These are phyloP conservation scores for Nerophis lumbriciformis DNA, from an alignment of 2,113 vertebrate genomes.

Conservation along the genomic window DNA sequence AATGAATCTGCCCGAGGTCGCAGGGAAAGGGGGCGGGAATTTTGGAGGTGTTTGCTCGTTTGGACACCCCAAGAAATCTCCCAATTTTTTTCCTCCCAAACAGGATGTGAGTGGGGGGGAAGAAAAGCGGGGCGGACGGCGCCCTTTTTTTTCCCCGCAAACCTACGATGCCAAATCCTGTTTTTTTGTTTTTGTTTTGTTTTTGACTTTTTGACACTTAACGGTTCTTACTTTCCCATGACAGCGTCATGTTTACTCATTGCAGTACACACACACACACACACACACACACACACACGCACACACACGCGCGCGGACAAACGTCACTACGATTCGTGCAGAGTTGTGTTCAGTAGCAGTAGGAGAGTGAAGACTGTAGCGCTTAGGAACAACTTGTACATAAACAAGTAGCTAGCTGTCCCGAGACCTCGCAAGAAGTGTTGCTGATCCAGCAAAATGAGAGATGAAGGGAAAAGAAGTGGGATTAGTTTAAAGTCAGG, in stretches of 20 bases:
- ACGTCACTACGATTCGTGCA: conserved; percentile 39
- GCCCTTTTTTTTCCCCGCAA: conserved; percentile 69
- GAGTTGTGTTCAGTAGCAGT: conserved; percentile 36
- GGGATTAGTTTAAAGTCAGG: background rate
- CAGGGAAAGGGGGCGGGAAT: conserved; percentile 43
- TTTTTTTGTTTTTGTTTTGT: conserved; percentile 29
- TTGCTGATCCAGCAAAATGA: conserved; percentile 6
- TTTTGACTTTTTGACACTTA: conserved; percentile 70
- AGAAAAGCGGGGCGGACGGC: conserved; percentile 74
- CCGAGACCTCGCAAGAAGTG: conserved; percentile 46
- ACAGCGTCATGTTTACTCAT: conserved; percentile 61
- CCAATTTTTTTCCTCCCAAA: conserved; percentile 84
- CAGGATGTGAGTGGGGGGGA: conserved; percentile 68
- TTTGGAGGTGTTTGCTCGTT: conserved; percentile 47
- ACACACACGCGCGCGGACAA: conserved; percentile 18
- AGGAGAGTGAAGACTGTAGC: conserved; percentile 35
- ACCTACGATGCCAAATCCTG: conserved; percentile 87
- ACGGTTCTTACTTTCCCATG: conserved; percentile 83
- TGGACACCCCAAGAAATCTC: conserved; percentile 76
- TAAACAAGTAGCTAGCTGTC: conserved; percentile 23
- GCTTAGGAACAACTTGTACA: conserved; percentile 49
- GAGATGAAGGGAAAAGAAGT: conserved; percentile 6
- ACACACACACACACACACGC: conserved; percentile 9
- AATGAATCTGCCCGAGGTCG: conserved; percentile 63
- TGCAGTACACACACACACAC: conserved; percentile 14